These are phyloP conservation scores for Hydrozoanthus gracilis DNA, from an alignment of 92 coral and sea anemone species.

Conservation along the genomic window DNA sequence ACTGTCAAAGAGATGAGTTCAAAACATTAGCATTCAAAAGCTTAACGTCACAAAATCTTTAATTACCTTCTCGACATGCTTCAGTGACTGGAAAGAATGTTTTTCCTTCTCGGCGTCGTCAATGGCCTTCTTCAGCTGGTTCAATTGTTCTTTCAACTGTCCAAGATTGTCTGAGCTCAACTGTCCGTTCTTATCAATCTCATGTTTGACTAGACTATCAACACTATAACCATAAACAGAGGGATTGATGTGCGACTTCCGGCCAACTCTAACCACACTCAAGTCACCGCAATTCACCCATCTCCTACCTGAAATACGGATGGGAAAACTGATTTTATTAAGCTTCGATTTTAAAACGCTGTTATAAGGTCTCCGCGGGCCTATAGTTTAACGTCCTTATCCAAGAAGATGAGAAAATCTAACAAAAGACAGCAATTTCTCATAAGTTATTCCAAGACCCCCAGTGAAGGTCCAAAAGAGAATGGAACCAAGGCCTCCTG, in stretches of 20 bases:
- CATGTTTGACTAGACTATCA: constrained; percentile 63
- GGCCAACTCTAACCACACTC: constrained; percentile 86
- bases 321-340: neutral
- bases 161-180: constrained; percentile 27
- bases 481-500: no score
- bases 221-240: constrained; percentile 62
- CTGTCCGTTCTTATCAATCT: constrained; percentile 34
- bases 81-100: constrained; percentile 18
- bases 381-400: no score
- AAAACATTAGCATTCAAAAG: neutral
- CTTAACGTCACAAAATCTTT: no score
- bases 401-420: no score
- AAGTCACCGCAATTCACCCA: constrained; percentile 84
- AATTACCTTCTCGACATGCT: neutral
- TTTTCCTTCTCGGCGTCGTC: constrained; percentile 47
- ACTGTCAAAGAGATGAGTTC: neutral
- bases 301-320: constrained; percentile 13
- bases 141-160: constrained; percentile 39
- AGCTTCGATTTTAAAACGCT: no score
- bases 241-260: constrained; percentile 75
- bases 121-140: constrained; percentile 16
- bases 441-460: no score
- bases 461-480: no score
- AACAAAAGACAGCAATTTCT: no score
- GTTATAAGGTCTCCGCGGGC: no score